Evolutionary conservation across 2,797 vertebrate genomes (phyloP), one percentile per base, ranked within the genome.

Genomic region (Capromys pilorides): DNA sequence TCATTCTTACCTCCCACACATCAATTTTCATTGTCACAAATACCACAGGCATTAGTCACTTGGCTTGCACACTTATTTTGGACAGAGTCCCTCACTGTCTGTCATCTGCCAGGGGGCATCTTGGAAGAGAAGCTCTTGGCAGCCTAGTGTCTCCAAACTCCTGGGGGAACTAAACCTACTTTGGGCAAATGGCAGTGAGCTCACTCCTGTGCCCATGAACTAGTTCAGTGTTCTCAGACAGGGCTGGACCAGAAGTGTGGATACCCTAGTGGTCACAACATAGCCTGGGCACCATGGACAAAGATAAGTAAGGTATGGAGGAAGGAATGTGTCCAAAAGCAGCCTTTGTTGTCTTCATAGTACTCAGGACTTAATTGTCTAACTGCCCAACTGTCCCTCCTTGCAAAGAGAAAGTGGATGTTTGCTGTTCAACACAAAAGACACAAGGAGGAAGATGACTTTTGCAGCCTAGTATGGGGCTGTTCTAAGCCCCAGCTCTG

Each of bases 1-100:
- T 83, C 78, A 28, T 31, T 73, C 93, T 93, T 87, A 67, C 86
- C 87, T 61, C 24, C 57, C 22, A 31, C 84, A 61, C 81, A 83
- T 93, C 93, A 57, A 14, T 87, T 66, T 51, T 83, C 39, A 18
- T n/a, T 78, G 89, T 91, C 93, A 36, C 6, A 75, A 33, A 41
- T 18, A 61, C 66, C 18, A 13, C 77, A 33, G 79, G 77, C 75
- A 14, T 64, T 92, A 91, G 89, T 84, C 91, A 77, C 89, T 87
- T 11, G 86, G 62, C 54, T 51, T 41, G 79, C 24, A 36, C 33
- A 1, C 77, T 61, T 18, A 59, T 64, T 92, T 69, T 69, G 86
- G 94, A 36, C 45, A 28, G n/a, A 19, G 91, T 83, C 71, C 51
- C 82, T 64, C 39, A 61, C 45, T 16, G 0, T 39, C 57, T 21